A percentile compares a stretch with the other conserved stretches of the same genome.
Conservation (phyloP, 2,797 vertebrate species). For the Argyrosomus regius region DNA sequence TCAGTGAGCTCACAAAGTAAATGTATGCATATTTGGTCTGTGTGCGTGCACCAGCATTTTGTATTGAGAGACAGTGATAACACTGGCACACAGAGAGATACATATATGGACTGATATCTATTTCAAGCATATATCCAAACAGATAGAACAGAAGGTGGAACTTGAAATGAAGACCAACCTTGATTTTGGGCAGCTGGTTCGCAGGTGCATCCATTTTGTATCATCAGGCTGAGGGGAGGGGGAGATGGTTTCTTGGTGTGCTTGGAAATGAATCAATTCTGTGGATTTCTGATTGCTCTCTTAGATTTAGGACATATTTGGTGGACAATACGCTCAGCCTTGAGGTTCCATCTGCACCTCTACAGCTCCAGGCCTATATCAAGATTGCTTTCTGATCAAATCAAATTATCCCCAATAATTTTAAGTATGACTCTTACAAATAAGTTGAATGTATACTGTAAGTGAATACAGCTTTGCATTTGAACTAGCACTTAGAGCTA, state of each 20-base stretch:
- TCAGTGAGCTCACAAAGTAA: neutral
- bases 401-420: neutral
- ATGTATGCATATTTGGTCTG: slow-evolving; percentile 29
- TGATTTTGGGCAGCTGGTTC: slow-evolving; percentile 42
- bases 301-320: slow-evolving; percentile 28
- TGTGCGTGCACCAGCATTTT: neutral
- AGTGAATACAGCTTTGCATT: neutral
- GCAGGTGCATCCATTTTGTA: slow-evolving; percentile 54
- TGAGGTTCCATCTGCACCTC: slow-evolving; percentile 29
- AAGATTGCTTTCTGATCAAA: slow-evolving; percentile 9
- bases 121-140: slow-evolving; percentile 22
- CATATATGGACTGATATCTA: neutral
- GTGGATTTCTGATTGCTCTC: slow-evolving; percentile 27
- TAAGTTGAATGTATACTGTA: neutral
- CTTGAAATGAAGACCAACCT: slow-evolving; percentile 33
- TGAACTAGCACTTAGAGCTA: neutral
- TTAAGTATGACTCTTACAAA: neutral
- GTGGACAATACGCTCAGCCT: slow-evolving; percentile 13
- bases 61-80: slow-evolving; percentile 10
- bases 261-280: slow-evolving; percentile 46
- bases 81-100: neutral
- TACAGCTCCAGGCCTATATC: neutral
- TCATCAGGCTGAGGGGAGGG: slow-evolving; percentile 27
- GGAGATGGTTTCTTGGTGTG: neutral
- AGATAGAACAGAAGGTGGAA: neutral